These are phyloP conservation scores for Drosophila santomea DNA, from an alignment of 1,140 invertebrate genomes.

Conservation along the genomic window DNA sequence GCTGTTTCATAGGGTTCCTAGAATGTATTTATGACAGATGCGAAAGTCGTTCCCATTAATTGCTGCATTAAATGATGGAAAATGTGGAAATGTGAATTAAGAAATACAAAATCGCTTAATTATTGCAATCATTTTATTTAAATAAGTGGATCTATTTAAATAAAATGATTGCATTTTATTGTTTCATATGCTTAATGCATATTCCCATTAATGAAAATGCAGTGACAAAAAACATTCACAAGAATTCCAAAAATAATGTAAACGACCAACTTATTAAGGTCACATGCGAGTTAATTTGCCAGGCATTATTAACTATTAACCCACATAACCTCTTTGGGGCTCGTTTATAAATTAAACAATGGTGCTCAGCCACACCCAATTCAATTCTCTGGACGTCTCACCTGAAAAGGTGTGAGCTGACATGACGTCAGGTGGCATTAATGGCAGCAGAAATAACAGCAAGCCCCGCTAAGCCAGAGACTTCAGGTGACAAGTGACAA, in stretches of 20 bases:
- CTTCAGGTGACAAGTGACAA: slow-evolving; percentile 72
- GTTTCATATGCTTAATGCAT: no score
- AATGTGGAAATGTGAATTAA: not conserved
- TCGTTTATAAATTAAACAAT: slow-evolving; percentile 44
- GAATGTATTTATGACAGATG: slow-evolving; percentile 21
- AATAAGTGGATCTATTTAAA: no score
- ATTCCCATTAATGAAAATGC: not conserved
- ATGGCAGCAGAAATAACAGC: slow-evolving; percentile 24
- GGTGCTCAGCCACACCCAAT: slow-evolving; percentile 23
- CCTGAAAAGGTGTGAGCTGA: slow-evolving; percentile 42
- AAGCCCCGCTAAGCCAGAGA: slow-evolving; percentile 51
- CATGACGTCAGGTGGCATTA: slow-evolving; percentile 70
- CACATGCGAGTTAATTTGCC: slow-evolving; percentile 22
- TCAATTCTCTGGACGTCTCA: slow-evolving; percentile 4
- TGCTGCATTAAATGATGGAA: not conserved
- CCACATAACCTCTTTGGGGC: slow-evolving; percentile 12
- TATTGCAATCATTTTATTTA: no score
- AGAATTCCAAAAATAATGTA: not conserved
- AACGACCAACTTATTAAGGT: slow-evolving; percentile 11
- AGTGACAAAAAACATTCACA: not conserved
- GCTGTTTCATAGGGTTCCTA: not conserved
- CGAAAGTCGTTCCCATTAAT: slow-evolving; percentile 7
- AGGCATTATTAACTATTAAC: slow-evolving; percentile 41
- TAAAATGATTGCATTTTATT: no score
- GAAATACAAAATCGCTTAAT: not conserved